phyloP scores from a whole-genome alignment of 1,140 invertebrate genomes.

The Gonatopus flavifemur region DNA sequence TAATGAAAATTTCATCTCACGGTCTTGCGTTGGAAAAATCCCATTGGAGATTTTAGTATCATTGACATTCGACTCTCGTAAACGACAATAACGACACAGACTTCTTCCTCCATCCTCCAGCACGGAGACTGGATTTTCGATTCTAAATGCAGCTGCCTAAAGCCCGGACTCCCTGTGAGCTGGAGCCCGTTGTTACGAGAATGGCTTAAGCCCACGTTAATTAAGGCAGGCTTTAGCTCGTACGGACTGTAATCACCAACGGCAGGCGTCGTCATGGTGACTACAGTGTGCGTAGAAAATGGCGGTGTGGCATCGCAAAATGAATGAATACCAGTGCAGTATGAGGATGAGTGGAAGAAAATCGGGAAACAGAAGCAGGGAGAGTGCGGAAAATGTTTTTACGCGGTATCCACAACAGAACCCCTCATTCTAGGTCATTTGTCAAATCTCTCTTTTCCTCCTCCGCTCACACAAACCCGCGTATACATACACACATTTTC shows the following conservation, averaged over 20 bases:
- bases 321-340: constrained; percentile 26
- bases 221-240: constrained; percentile 48
- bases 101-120: no score
- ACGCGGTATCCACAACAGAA: constrained; percentile 8
- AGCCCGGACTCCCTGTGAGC: no score
- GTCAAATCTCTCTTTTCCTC: constrained; percentile 17
- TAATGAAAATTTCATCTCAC: no score
- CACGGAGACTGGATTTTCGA: no score
- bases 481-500: no score
- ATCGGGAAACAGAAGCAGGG: constrained; percentile 12
- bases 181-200: constrained; percentile 32
- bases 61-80: no score
- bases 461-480: neutral
- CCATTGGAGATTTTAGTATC: no score
- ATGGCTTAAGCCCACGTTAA: constrained; percentile 47
- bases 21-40: no score
- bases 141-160: no score
- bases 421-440: constrained; percentile 33
- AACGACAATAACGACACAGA: no score
- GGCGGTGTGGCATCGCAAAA: constrained; percentile 21
- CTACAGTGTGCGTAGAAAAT: constrained; percentile 32
- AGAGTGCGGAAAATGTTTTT: constrained; percentile 26
- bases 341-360: constrained; percentile 17
- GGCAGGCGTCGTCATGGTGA: constrained; percentile 33
- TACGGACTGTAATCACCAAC: constrained; percentile 40